phyloP scores from a whole-genome alignment of 1,140 invertebrate species.

The Carcinoscorpius rotundicauda region DNA sequence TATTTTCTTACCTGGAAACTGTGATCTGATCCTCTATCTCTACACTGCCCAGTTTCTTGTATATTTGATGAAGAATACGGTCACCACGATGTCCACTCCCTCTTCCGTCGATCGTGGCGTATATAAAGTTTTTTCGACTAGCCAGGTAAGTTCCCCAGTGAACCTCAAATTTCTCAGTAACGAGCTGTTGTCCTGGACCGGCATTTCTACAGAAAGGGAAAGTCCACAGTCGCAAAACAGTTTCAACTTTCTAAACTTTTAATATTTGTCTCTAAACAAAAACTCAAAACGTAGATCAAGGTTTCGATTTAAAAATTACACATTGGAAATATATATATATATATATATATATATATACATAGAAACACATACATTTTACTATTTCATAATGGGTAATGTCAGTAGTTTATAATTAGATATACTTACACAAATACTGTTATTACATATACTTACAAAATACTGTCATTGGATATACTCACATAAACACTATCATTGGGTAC shows the following conservation, averaged over 20 bases:
- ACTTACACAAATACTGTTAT: no score
- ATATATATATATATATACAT: no score
- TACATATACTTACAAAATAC: conserved; percentile 60
- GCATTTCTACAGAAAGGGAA: conserved; percentile 40
- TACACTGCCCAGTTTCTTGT: conserved; percentile 67
- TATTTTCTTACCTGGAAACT: conserved; percentile 41
- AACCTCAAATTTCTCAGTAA: conserved; percentile 51
- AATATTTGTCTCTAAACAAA: no score
- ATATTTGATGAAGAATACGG: conserved; percentile 64
- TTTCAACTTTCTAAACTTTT: no score
- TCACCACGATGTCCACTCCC: conserved; percentile 76
- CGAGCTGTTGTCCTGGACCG: conserved; percentile 77
- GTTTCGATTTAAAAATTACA: no score
- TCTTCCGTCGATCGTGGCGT: conserved; percentile 75
- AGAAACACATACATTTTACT: no score
- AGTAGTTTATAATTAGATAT: no score
- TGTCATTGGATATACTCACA: conserved; percentile 60
- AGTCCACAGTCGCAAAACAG: no score
- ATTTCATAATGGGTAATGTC: no score
- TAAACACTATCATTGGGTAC: no score
- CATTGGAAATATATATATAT: no score
- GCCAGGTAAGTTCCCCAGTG: conserved; percentile 33
- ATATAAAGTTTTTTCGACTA: conserved; percentile 35
- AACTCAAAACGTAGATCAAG: no score
- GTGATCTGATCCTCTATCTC: conserved; percentile 80